phyloP scores from a whole-genome alignment of 2,888 invertebrate genomes.

The Pyrochroa serraticornis region DNA sequence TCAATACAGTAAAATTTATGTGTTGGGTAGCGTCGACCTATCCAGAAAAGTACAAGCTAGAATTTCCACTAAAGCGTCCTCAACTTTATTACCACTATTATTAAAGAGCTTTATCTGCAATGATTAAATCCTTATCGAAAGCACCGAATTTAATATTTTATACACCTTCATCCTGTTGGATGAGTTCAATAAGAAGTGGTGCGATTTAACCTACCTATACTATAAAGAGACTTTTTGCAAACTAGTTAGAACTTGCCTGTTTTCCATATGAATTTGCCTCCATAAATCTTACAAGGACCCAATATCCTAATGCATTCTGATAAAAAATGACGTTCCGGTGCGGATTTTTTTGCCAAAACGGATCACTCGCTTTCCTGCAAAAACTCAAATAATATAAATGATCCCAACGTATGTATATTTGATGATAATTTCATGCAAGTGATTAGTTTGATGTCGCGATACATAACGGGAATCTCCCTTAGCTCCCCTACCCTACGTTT shows the following conservation, averaged over 20 bases:
- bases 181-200: constrained; percentile 1
- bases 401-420: constrained; percentile 37
- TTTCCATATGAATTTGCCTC: constrained; percentile 34
- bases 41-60: constrained; percentile 1
- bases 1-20: constrained; percentile 55
- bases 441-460: constrained; percentile 38
- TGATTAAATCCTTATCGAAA: constrained; percentile 13
- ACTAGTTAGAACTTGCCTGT: too few relatives aligned
- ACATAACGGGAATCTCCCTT: constrained; percentile 33
- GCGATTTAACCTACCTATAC: background rate
- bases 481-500: constrained; percentile 33
- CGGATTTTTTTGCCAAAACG: constrained; percentile 34
- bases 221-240: too few relatives aligned
- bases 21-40: constrained; percentile 3
- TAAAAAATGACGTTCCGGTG: constrained; percentile 36
- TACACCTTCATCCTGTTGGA: background rate
- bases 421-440: constrained; percentile 41
- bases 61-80: constrained; percentile 2
- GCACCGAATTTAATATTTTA: constrained; percentile 7
- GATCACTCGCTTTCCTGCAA: constrained; percentile 37
- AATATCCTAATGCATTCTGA: constrained; percentile 44
- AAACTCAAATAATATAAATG: constrained; percentile 38
- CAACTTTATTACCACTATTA: constrained; percentile 2
- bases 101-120: constrained; percentile 9
- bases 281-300: constrained; percentile 41